Base-by-base conservation (phyloP, 2,113 vertebrate genomes). In the Paralichthys olivaceus region DNA sequence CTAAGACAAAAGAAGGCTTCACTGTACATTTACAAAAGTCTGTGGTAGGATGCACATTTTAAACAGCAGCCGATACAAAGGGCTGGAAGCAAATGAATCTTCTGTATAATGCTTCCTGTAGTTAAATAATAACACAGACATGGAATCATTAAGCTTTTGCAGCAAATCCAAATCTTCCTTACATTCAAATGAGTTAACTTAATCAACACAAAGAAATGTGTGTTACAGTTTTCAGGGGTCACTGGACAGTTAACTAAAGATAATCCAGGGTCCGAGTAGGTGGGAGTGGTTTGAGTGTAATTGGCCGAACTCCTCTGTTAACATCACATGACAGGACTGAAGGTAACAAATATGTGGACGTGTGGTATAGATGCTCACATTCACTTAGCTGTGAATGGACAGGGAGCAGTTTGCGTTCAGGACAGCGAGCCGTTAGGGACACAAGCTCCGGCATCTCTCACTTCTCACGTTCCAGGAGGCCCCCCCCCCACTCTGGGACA, bases 291-390 rank as follows among this genome's bases (percentile, higher is more conserved):
- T 76, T 67, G 8, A 0, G n/a, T 29, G 7, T 22, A 72, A 19
- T 34, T 66, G 20, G 53, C 71, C 40, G 19, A 75, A 72, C 63
- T 26, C 28, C 34, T 49, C 13, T 49, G 73, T 87, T 80, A 69
- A n/a, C 14, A 22, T 85, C 85, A 87, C 84, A 84, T 89, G 86
- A 81, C 45, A 1, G n/a, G 25, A n/a, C 70, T 28, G 71, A 49
- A 72, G 69, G 26, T 74, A 62, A 74, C 61, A 64, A 71, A 77
- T 60, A 69, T 19, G 67, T 62, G 47, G 66, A 45, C 47, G 12
- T 66, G 45, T 13, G 20, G n/a, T 26, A 15, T 19, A n/a, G 54
- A 13, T 37, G 58, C 17, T 79, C 73, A 61, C 78, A 81, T 81
- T 79, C 47, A 45, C 4, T 2, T 29, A 75, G 75, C 28, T 40